Conservation (phyloP, 2,888 invertebrate species). For the Calliopum simillimum region DNA sequence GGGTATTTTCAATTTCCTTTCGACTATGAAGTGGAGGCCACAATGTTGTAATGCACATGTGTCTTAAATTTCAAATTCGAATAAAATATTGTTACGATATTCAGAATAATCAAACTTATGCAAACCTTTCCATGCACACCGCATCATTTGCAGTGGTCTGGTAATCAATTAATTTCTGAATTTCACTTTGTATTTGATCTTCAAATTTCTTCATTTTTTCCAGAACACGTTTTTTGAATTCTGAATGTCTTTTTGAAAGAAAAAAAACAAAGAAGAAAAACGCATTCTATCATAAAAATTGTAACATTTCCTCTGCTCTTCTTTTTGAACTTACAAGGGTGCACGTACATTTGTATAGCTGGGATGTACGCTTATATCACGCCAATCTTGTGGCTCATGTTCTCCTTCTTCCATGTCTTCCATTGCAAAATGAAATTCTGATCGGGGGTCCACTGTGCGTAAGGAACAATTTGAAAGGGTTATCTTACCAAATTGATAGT, state of each 20-base stretch:
- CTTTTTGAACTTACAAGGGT: constrained; percentile 45
- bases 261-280: no score
- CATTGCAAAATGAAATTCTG: no score
- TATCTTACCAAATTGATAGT: no score
- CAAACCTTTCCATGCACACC: constrained; percentile 47
- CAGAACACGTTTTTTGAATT: no score
- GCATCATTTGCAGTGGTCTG: constrained; percentile 48
- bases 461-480: no score
- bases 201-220: constrained; percentile 26
- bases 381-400: neutral
- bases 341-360: constrained; percentile 47
- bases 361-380: constrained; percentile 31
- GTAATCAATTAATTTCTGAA: constrained; percentile 43
- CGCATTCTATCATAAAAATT: no score
- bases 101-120: neutral
- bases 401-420: no score
- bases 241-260: no score
- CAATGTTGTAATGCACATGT: constrained; percentile 50
- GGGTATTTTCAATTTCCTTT: constrained; percentile 45
- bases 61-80: constrained; percentile 38
- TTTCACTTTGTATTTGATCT: constrained; percentile 47
- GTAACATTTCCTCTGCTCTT: no score
- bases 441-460: no score
- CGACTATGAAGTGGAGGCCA: constrained; percentile 56
- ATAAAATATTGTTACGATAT: neutral